Evolutionary conservation across 1,140 invertebrate species (phyloP).

Genomic region (Drosophila tsacasi): DNA sequence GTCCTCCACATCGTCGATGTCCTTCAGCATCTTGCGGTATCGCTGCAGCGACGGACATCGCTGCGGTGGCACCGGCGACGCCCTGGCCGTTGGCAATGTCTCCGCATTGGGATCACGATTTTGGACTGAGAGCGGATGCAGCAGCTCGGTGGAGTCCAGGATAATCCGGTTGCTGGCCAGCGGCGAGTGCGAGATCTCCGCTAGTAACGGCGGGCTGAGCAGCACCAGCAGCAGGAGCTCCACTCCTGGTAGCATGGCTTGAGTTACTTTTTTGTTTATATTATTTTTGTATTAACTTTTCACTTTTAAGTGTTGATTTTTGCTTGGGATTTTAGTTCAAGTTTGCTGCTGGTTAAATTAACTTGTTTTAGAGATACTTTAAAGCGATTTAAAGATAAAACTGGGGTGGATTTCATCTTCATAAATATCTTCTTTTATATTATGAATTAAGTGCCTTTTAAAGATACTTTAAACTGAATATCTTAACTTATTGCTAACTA

Average conservation of each 20-base stretch:
- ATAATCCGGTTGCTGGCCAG: constrained; percentile 61
- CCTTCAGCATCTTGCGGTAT: constrained; percentile 70
- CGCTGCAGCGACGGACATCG: constrained; percentile 58
- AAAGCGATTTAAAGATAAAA: neutral
- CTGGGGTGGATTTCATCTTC: neutral
- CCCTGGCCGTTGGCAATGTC: constrained; percentile 6
- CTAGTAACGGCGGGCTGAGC: constrained; percentile 36
- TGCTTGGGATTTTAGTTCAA: neutral
- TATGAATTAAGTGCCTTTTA: neutral
- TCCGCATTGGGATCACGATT: neutral
- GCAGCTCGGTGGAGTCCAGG: constrained; percentile 35
- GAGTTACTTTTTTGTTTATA: neutral
- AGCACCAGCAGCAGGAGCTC: constrained; percentile 41
- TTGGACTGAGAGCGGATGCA: neutral
- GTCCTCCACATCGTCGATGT: constrained; percentile 82
- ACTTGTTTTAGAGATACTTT: neutral
- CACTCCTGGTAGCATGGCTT: constrained; percentile 47
- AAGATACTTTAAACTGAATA: neutral
- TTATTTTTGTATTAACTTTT: constrained; percentile 1
- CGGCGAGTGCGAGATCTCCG: constrained; percentile 62
- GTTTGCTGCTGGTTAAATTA: neutral
- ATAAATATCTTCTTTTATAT: neutral
- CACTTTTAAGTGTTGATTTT: neutral
- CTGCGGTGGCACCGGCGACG: constrained; percentile 26
- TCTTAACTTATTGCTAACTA: neutral